Percentiles rank a stretch among this genome's conserved stretches.
These are phyloP conservation scores for human DNA, from an alignment of 2,113 vertebrate species.

Conservation along the genomic window DNA sequence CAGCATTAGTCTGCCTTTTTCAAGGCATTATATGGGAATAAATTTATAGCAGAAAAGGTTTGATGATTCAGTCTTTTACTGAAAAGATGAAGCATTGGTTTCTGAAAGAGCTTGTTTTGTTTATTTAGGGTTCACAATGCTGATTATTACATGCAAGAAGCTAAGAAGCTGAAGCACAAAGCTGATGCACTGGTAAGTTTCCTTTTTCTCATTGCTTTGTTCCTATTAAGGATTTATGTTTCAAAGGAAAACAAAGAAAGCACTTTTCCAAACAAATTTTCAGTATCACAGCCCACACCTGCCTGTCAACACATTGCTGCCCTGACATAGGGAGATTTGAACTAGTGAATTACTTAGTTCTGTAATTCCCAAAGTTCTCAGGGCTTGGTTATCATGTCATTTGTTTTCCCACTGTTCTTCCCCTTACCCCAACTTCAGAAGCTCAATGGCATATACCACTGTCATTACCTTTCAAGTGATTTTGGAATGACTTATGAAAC, in stretches of 20 bases:
- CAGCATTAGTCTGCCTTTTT: slow-evolving; percentile 17
- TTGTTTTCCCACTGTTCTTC: neutral
- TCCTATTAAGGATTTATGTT: neutral
- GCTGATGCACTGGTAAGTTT: slow-evolving; percentile 94
- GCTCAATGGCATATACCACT: neutral
- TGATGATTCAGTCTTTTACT: slow-evolving; percentile 57
- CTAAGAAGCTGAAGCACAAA: slow-evolving; percentile 97
- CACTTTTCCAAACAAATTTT: neutral
- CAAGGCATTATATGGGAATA: neutral
- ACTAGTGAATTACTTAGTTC: neutral
- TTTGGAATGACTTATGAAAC: slow-evolving; percentile 18
- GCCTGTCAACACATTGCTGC: neutral
- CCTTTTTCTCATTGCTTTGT: neutral
- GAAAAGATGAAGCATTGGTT: neutral
- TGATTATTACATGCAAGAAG: slow-evolving; percentile 97
- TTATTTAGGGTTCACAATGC: slow-evolving; percentile 92
- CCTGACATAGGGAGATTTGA: neutral
- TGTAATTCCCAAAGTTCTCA: neutral
- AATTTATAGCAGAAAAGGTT: neutral
- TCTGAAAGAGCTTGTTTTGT: slow-evolving; percentile 75
- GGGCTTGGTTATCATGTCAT: neutral
- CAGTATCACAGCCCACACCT: neutral
- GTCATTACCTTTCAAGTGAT: neutral
- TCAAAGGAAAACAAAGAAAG: neutral
- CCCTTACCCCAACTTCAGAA: neutral